Percentiles rank a stretch among this genome's conserved stretches.
Conservation (phyloP, 2,888 invertebrate genomes). For the Aspidiotus rigidus region DNA sequence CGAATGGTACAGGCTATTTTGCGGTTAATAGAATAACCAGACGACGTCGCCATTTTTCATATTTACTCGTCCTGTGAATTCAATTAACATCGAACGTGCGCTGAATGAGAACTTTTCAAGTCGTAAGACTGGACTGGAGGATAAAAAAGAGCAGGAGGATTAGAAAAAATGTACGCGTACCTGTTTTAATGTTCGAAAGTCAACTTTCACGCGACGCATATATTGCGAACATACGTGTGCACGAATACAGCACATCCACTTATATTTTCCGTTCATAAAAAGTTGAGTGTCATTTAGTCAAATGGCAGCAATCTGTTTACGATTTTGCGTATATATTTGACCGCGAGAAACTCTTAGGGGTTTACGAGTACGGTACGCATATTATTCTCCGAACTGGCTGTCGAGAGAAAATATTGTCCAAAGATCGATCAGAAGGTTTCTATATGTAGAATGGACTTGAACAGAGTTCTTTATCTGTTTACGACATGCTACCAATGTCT, state of each 20-base stretch:
- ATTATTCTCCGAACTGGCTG: background rate
- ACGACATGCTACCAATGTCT: background rate
- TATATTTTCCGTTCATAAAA: no score
- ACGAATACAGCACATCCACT: background rate
- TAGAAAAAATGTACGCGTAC: background rate
- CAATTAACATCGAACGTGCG: slow-evolving; percentile 3
- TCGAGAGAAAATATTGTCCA: no score
- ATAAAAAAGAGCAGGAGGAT: background rate
- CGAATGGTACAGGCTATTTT: no score
- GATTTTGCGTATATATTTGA: background rate
- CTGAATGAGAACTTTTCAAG: background rate
- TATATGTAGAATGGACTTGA: background rate
- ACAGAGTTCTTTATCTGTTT: slow-evolving; percentile 4
- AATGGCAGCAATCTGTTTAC: background rate
- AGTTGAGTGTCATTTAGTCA: no score
- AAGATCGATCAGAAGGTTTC: background rate
- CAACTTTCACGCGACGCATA: slow-evolving; percentile 1
- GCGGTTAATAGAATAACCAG: no score
- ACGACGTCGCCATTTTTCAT: background rate
- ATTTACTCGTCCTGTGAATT: background rate
- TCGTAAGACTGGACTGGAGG: background rate
- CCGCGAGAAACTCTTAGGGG: slow-evolving; percentile 4
- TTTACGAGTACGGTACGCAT: background rate
- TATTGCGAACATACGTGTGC: background rate
- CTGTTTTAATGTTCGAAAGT: background rate